These are phyloP conservation scores for Acanthisitta chloris DNA, from an alignment of 2,113 vertebrate genomes.

Conservation along the genomic window DNA sequence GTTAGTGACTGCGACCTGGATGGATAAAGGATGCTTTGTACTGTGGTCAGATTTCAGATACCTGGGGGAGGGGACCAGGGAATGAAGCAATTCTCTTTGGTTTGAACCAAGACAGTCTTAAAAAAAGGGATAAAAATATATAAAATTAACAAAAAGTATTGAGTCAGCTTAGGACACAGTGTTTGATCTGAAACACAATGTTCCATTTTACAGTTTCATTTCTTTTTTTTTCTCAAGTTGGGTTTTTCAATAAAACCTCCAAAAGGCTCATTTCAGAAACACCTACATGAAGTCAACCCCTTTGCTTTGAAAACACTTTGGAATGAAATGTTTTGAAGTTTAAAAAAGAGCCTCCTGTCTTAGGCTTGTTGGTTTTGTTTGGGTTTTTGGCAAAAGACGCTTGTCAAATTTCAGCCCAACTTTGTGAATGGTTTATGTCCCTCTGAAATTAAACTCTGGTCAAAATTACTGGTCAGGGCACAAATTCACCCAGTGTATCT, in stretches of 20 bases:
- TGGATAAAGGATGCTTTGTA: constrained; percentile 28
- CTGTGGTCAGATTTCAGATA: background rate
- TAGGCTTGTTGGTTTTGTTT: constrained; percentile 55
- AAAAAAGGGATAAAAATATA: background rate
- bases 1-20: background rate
- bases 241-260: constrained; percentile 54
- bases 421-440: constrained; percentile 36
- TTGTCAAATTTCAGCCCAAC: constrained; percentile 17
- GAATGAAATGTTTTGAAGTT: constrained; percentile 59
- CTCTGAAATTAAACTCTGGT: constrained; percentile 10
- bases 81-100: constrained; percentile 5
- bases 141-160: background rate
- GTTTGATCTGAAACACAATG: constrained; percentile 48
- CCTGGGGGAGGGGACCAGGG: background rate
- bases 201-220: constrained; percentile 38
- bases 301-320: constrained; percentile 63
- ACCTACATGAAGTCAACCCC: constrained; percentile 43
- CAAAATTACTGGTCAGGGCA: background rate
- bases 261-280: constrained; percentile 65
- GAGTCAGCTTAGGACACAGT: constrained; percentile 20
- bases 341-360: constrained; percentile 61
- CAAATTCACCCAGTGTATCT: background rate
- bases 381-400: constrained; percentile 34
- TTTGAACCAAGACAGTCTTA: background rate
- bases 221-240: background rate